Percentiles rank a stretch among this genome's conserved stretches.
Evolutionary conservation across 2,888 invertebrate species (phyloP).

Genomic region (Oscheius sp.): DNA sequence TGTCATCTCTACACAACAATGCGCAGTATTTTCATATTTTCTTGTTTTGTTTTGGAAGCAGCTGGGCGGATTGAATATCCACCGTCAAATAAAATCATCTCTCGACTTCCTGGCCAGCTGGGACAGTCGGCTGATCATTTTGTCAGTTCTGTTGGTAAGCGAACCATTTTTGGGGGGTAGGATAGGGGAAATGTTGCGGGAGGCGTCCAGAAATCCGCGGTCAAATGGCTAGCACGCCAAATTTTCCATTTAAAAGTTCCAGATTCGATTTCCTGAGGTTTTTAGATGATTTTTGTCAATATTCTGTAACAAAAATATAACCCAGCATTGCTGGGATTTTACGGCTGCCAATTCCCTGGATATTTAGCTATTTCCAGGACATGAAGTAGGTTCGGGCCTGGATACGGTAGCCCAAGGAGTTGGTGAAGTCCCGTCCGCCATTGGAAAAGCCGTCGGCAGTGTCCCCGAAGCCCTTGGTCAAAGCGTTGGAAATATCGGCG

Average conservation of each 20-base stretch:
- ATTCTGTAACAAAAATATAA: too few species aligned
- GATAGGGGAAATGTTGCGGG: too few species aligned
- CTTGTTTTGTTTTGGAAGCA: neutral
- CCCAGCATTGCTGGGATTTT: too few species aligned
- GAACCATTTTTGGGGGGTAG: neutral
- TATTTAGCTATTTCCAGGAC: neutral
- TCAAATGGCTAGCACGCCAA: too few species aligned
- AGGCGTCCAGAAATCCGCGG: too few species aligned
- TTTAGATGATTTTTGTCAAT: too few species aligned
- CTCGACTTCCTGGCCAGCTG: constrained; percentile 8
- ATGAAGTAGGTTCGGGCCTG: constrained; percentile 26
- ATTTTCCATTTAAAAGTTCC: too few species aligned
- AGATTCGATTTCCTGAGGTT: too few species aligned
- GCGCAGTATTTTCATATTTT: neutral
- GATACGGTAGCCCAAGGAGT: constrained; percentile 35
- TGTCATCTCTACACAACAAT: neutral
- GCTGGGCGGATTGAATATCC: neutral
- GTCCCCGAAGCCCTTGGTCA: constrained; percentile 39
- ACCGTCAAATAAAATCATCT: neutral
- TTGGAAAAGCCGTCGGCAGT: constrained; percentile 38
- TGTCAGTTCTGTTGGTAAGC: constrained; percentile 2
- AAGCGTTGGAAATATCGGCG: constrained; percentile 31
- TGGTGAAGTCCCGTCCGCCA: constrained; percentile 37
- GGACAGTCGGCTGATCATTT: constrained; percentile 10
- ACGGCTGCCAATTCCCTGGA: neutral